These are phyloP conservation scores for Hydractinia symbiolongicarpus DNA, from an alignment of 30 jellyfish, hydroid and myxozoan genomes.

Conservation along the genomic window DNA sequence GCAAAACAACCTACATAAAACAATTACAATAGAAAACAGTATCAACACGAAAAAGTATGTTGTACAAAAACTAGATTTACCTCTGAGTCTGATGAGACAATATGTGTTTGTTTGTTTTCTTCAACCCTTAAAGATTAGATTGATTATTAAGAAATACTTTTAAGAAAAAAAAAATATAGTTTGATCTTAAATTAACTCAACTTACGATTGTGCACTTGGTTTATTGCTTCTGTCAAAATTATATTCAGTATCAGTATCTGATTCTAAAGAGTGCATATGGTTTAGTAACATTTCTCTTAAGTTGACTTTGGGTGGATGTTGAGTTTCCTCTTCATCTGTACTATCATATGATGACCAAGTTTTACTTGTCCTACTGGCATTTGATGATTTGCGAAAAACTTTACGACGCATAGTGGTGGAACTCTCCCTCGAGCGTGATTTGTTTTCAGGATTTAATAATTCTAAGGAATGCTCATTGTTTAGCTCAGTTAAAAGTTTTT, in stretches of 20 bases:
- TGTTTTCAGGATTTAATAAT: neutral
- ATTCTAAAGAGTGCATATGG: slow-evolving; percentile 34
- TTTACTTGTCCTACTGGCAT: neutral
- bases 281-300: slow-evolving; percentile 43
- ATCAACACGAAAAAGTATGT: neutral
- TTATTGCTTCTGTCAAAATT: no score
- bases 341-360: slow-evolving; percentile 67
- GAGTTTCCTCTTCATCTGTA: slow-evolving; percentile 32
- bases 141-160: no score
- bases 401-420: slow-evolving; percentile 6
- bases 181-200: no score
- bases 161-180: no score
- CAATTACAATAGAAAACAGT: neutral
- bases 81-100: neutral
- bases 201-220: no score
- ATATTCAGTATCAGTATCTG: slow-evolving; percentile 10
- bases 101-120: neutral
- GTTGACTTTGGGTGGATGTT: slow-evolving; percentile 35
- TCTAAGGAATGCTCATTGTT: neutral
- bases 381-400: slow-evolving; percentile 8
- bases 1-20: neutral
- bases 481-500: neutral
- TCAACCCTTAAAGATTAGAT: neutral
- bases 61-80: neutral
- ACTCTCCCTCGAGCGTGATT: neutral